phyloP scores from a whole-genome alignment of 1,140 invertebrate species.

The Acyrthosiphon pisum region DNA sequence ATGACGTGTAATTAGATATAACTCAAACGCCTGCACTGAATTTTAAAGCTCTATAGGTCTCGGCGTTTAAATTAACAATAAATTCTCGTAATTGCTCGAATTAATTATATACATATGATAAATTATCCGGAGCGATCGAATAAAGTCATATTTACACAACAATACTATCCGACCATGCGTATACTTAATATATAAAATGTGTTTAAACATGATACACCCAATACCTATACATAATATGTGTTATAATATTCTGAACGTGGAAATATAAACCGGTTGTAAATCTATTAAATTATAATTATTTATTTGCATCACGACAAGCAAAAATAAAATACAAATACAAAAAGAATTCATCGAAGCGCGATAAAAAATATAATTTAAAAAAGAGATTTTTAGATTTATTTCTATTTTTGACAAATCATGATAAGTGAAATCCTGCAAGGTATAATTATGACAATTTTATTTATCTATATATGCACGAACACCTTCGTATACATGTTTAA shows the following conservation, averaged over 20 bases:
- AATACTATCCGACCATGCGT: not conserved
- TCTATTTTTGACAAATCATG: not conserved
- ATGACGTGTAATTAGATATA: not conserved
- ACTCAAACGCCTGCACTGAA: not conserved
- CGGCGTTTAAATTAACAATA: not conserved
- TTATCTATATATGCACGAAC: not conserved
- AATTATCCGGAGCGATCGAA: not conserved
- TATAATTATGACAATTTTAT: not conserved
- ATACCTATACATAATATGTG: too few relatives aligned
- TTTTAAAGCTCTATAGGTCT: not conserved
- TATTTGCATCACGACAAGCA: not conserved
- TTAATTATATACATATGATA: not conserved
- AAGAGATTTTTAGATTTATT: constrained; percentile 10
- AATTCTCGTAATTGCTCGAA: not conserved
- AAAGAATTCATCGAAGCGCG: not conserved
- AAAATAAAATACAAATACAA: not conserved
- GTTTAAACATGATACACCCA: not conserved
- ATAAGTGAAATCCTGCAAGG: not conserved
- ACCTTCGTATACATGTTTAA: not conserved
- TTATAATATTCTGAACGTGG: not conserved
- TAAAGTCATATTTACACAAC: not conserved
- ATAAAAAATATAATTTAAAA: constrained; percentile 12
- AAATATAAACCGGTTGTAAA: constrained; percentile 23
- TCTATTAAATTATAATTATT: constrained; percentile 43
- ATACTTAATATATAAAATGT: not conserved